A percentile compares a stretch with the other conserved stretches of the same genome.
Evolutionary conservation across 2,888 invertebrate species (phyloP).

Genomic region (Andrena chrysosceles): DNA sequence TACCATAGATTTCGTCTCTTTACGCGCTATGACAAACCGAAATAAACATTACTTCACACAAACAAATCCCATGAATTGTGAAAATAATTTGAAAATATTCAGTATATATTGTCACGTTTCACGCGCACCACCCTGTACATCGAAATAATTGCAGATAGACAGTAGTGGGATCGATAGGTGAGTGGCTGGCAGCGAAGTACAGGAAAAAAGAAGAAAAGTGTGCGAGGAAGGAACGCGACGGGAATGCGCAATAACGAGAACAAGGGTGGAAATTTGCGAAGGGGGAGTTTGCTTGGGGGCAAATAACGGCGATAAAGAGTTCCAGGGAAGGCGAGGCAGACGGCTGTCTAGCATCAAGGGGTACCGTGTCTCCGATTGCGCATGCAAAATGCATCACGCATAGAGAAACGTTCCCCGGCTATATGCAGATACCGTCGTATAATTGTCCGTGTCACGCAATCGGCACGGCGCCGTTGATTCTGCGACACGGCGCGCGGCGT

Average conservation of each 20-base stretch:
- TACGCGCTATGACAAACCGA: no score
- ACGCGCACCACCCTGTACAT: no score
- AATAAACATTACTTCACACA: no score
- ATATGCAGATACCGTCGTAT: slow-evolving; percentile 73
- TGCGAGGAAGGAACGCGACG: neutral
- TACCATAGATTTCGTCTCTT: no score
- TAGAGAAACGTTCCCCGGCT: slow-evolving; percentile 63
- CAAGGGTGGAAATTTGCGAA: slow-evolving; percentile 11
- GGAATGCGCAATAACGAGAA: neutral
- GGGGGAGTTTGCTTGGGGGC: neutral
- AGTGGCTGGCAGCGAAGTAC: no score
- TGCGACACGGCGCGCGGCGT: slow-evolving; percentile 39
- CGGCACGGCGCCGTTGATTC: slow-evolving; percentile 56
- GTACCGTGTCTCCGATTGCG: slow-evolving; percentile 22
- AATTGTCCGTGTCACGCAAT: slow-evolving; percentile 77
- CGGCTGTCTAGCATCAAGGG: slow-evolving; percentile 37
- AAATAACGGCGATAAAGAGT: slow-evolving; percentile 45
- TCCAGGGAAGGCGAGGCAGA: slow-evolving; percentile 35
- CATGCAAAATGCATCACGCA: slow-evolving; percentile 58
- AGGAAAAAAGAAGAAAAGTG: no score
- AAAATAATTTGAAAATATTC: no score
- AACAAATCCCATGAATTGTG: no score
- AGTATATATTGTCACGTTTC: no score
- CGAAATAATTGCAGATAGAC: no score
- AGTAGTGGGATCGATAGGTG: no score